Evolutionary conservation across 2,113 vertebrate genomes (phyloP), one percentile per base, ranked within the genome.

Genomic region (Eulemur macaco): DNA sequence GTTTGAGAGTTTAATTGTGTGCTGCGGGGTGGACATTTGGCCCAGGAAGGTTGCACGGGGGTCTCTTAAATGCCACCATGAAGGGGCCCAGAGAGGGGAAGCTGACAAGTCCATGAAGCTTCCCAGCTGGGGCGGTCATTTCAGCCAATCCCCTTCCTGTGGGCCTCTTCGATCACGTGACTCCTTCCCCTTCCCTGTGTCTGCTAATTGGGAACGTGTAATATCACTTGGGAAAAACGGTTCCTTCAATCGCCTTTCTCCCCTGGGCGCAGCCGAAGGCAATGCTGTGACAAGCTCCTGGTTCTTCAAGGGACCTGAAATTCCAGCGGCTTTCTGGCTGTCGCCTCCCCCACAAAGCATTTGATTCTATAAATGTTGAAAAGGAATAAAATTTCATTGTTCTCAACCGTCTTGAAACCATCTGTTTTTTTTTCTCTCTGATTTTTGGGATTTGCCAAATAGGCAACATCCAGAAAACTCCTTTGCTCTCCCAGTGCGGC

Each of bases 1-100:
- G 87, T 88, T 96, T 96, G 90, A 97, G 90, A 97, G 50, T 97
- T 97, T 98, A 98, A 98, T 98, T 93, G 89, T 89, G 77, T 87
- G 0, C 0, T 86, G 56, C 95, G 96, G 95, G 89, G 3, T 87
- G 74, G 97, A 93, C 92, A 85, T 66, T 98, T 98, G 83, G 69
- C 93, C 78, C 83, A 39, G n/a, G 31, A 95, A 96, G 84, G 42
- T 92, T 96, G 69, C 94, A 93, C 82, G 73, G 96, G 96, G 82
- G 82, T 97, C 81, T 97, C 94, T 91, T 82, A 87, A 83, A 95
- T 68, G 29, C 13, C 34, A 84, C 96, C 87, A 85, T 39, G 68
- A 96, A 97, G 96, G 69, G 52, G n/a, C 91, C 80, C 56, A 13
- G 47, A 78, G 45, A 0, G 1, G 74, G 60, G 74, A 15, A 58